These are phyloP conservation scores for Gasterosteus nipponicus DNA, from an alignment of 2,113 vertebrate genomes.

Conservation along the genomic window DNA sequence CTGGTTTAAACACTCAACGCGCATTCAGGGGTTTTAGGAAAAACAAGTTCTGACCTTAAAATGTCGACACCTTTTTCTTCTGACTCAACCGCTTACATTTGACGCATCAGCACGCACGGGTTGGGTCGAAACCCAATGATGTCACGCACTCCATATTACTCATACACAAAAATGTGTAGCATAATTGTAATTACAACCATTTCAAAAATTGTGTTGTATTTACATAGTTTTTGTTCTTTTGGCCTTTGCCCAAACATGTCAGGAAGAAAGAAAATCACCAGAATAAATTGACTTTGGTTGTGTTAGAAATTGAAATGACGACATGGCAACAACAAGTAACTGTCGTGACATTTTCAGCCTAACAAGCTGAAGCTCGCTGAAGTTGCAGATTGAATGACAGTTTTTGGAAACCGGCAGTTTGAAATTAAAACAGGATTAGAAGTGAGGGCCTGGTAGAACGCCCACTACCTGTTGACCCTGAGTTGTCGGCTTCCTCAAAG, in stretches of 20 bases:
- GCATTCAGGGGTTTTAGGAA: conserved; percentile 24
- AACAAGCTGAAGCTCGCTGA: neutral
- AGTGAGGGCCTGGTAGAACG: conserved; percentile 3
- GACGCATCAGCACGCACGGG: conserved; percentile 28
- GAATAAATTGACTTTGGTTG: neutral
- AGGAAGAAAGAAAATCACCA: conserved; percentile 1
- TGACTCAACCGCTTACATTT: conserved; percentile 51
- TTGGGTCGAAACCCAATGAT: conserved; percentile 42
- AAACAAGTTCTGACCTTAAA: conserved; percentile 52
- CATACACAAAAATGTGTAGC: conserved; percentile 33
- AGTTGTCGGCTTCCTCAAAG: conserved; percentile 49
- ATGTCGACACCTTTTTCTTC: conserved; percentile 52
- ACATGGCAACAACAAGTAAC: neutral
- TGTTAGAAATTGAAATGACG: conserved; percentile 20
- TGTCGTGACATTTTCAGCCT: neutral
- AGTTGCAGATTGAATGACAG: conserved; percentile 33
- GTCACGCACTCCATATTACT: neutral
- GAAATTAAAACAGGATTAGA: conserved; percentile 55
- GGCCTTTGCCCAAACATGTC: neutral
- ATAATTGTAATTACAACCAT: no score
- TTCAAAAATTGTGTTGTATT: neutral
- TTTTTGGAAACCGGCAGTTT: conserved; percentile 34
- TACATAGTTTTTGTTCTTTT: neutral
- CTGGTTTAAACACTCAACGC: conserved; percentile 26
- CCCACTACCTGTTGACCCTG: conserved; percentile 38